These are phyloP conservation scores for Daphoenositta chrysoptera DNA, from an alignment of 2,113 vertebrate species.

Conservation along the genomic window DNA sequence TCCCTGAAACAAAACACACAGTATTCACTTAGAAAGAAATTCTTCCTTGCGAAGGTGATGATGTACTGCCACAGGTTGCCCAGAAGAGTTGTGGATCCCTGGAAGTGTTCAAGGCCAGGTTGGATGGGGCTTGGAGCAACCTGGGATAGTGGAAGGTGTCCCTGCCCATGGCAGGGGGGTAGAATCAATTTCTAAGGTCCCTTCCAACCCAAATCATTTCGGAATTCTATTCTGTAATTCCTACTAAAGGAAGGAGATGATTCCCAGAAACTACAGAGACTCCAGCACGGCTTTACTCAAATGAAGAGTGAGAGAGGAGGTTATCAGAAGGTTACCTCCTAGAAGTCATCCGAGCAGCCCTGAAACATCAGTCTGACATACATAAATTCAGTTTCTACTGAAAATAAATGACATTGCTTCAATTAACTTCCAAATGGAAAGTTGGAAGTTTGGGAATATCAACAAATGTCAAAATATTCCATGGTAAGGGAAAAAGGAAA, in stretches of 20 bases:
- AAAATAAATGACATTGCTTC: background rate
- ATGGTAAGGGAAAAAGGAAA: background rate
- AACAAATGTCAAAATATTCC: constrained; percentile 39
- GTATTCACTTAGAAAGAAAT: background rate
- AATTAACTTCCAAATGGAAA: constrained; percentile 9
- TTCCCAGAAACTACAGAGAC: background rate
- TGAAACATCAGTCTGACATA: background rate
- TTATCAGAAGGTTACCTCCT: background rate
- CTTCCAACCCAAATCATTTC: background rate
- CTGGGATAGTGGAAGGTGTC: background rate
- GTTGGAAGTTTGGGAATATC: background rate
- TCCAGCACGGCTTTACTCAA: background rate
- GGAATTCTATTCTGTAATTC: background rate
- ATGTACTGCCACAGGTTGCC: background rate
- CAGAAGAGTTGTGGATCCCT: background rate
- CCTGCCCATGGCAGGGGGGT: rapidly evolving
- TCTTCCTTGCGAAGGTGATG: background rate
- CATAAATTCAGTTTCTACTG: background rate
- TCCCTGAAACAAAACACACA: background rate
- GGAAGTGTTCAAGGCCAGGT: background rate
- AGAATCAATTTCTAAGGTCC: background rate
- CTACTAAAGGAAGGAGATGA: background rate
- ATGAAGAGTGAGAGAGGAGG: background rate
- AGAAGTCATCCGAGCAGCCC: background rate
- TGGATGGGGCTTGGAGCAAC: background rate